Base-by-base conservation (phyloP, 2,888 invertebrate genomes). In the Heteropelma amictum region DNA sequence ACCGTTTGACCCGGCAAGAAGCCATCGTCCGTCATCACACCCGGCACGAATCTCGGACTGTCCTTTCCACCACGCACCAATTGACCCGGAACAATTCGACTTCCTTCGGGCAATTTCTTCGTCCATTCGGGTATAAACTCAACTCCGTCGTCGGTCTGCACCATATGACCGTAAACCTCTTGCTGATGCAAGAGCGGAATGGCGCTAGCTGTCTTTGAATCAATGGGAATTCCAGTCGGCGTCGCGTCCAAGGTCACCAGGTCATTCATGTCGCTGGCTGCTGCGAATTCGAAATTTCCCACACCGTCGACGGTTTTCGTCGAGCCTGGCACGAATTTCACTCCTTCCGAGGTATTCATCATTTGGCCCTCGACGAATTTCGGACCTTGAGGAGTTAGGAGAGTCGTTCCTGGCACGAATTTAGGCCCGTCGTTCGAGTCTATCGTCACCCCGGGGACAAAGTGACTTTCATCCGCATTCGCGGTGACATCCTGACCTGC, bases 1-100 rank as follows among this genome's bases (percentile, higher is more conserved):
- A 94, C 93, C 76, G 93, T 91, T 89, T 94, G 94, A 2, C 94
- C 94, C 0, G 94, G 93, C 12, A 94, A 91, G 82, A 94, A 94
- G 67, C 92, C 91, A 42, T 92, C 92, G 81, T 93, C 92, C 0
- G 93, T 91, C 91, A 93, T 92, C 83, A 92, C 92, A 61, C 94
- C 94, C 0, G 94, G 94, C 8, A 94, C 93, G 87, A 94, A 94
- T 71, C 93, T 90, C 14, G 93, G 92, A 75, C 93, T 92, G 72
- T 91, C 92, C 45, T 90, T 89, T 72, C 92, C 92, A 78, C 91
- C 92, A 80, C 92, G 91, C 0, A 93, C 91, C 53, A 94, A 87
- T 82, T 93, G 91, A 65, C 94, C 94, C 0, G 93, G 93, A 0
- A 93, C 92, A 17, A 93, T 91, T 54, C 88, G 86, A 86, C 92